Evolutionary conservation across 2,797 vertebrate species (phyloP).

Genomic region (Loris lydekkerianus): DNA sequence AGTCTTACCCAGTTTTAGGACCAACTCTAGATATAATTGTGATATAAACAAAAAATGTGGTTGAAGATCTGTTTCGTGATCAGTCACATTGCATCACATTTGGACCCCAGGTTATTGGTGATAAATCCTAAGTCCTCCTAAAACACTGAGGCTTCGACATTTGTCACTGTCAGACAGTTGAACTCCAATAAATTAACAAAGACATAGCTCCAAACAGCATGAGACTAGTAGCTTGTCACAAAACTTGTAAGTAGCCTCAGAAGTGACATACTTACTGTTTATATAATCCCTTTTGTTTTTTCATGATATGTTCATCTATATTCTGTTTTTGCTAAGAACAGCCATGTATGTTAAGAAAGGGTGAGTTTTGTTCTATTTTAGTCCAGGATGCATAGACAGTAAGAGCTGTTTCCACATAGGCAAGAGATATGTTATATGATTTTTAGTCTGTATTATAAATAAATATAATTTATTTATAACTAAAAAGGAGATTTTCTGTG

Average conservation of each 20-base stretch:
- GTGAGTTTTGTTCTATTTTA: neutral
- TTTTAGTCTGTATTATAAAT: slow-evolving; percentile 43
- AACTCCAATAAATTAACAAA: slow-evolving; percentile 52
- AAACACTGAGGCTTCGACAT: slow-evolving; percentile 41
- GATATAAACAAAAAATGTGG: slow-evolving; percentile 48
- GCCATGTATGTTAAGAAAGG: neutral
- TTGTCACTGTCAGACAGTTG: neutral
- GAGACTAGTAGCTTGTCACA: neutral
- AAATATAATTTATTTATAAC: neutral
- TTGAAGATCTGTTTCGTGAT: neutral
- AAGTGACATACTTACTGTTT: slow-evolving; percentile 27
- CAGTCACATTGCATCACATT: neutral
- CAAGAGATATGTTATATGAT: neutral
- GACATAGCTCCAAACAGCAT: neutral
- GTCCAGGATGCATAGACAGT: neutral
- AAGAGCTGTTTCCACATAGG: neutral
- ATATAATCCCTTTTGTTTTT: slow-evolving; percentile 28
- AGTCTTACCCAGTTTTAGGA: slow-evolving; percentile 48
- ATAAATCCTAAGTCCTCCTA: slow-evolving; percentile 20
- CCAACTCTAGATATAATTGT: neutral
- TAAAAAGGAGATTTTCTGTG: slow-evolving; percentile 11
- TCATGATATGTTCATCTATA: neutral
- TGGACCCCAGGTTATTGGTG: slow-evolving; percentile 15
- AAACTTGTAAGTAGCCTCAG: slow-evolving; percentile 19
- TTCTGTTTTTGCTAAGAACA: slow-evolving; percentile 40